These are phyloP conservation scores for Struthidea cinerea DNA, from an alignment of 2,113 vertebrate genomes.

Conservation along the genomic window DNA sequence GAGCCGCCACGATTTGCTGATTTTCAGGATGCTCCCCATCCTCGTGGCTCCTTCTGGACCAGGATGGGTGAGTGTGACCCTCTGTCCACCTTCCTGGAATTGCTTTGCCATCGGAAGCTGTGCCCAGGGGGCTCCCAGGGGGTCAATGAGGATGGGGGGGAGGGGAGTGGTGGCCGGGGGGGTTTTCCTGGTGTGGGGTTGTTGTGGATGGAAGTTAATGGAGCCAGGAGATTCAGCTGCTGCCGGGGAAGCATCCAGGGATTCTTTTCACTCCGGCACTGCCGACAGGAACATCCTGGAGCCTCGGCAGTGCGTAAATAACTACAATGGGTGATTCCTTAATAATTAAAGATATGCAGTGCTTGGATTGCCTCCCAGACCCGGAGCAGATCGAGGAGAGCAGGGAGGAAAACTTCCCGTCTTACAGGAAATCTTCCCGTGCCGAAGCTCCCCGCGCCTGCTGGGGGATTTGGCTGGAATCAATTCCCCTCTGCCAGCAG, in stretches of 20 bases:
- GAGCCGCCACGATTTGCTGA: rapidly evolving
- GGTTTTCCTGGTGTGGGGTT: not conserved
- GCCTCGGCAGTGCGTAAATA: not conserved
- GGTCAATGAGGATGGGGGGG: rapidly evolving
- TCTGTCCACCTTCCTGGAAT: slow-evolving; percentile 1
- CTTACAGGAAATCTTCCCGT: slow-evolving; percentile 51
- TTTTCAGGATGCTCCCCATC: not conserved
- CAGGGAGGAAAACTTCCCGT: slow-evolving; percentile 28
- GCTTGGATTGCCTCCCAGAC: slow-evolving; percentile 46
- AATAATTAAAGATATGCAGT: slow-evolving; percentile 55
- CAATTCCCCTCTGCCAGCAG: not conserved
- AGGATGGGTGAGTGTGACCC: not conserved
- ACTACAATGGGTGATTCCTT: slow-evolving; percentile 22
- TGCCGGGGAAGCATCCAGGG: not conserved
- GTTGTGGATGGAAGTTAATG: not conserved
- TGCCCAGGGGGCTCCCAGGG: not conserved
- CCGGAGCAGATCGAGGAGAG: not conserved
- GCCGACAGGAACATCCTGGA: slow-evolving; percentile 9
- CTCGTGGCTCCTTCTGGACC: not conserved
- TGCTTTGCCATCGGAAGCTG: not conserved
- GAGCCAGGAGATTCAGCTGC: not conserved
- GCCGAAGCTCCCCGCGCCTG: not conserved
- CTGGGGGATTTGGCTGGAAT: not conserved
- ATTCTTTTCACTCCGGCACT: not conserved
- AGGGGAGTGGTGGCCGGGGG: not conserved